Percentiles rank a stretch among this genome's conserved stretches.
These are phyloP conservation scores for Gobio occitaniae DNA, from an alignment of 2,797 vertebrate genomes.

Conservation along the genomic window DNA sequence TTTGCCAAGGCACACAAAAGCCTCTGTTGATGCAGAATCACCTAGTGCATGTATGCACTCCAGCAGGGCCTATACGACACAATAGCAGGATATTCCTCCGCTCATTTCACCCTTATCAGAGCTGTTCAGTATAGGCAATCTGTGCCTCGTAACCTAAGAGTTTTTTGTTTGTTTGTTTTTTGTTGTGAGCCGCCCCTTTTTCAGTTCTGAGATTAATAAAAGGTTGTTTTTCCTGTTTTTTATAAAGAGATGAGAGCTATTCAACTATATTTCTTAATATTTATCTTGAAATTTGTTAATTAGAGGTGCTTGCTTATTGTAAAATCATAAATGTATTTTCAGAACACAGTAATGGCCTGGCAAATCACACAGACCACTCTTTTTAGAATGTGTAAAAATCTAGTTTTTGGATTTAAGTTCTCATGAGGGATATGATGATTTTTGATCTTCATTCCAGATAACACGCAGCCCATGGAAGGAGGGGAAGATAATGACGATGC, in stretches of 20 bases:
- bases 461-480: conserved; percentile 46
- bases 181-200: background rate
- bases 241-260: background rate
- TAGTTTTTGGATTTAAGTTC: background rate
- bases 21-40: conserved; percentile 28
- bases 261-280: background rate
- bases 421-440: conserved; percentile 1
- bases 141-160: background rate
- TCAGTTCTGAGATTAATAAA: background rate
- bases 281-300: background rate
- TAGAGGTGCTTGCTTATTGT: background rate
- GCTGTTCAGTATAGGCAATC: background rate
- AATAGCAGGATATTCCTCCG: conserved; percentile 42
- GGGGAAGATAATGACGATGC: conserved; percentile 25
- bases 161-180: background rate
- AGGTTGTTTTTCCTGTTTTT: background rate
- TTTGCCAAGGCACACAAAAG: conserved; percentile 29
- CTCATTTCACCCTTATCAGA: conserved; percentile 39
- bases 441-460: conserved; percentile 27
- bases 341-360: no score
- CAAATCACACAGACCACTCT: background rate
- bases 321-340: background rate
- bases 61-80: conserved; percentile 13
- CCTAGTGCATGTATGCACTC: conserved; percentile 26
- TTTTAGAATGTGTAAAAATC: background rate